Percentiles rank a stretch among this genome's conserved stretches.
These are phyloP conservation scores for Pachypanchax playfairii DNA, from an alignment of 2,113 vertebrate species.

Conservation along the genomic window DNA sequence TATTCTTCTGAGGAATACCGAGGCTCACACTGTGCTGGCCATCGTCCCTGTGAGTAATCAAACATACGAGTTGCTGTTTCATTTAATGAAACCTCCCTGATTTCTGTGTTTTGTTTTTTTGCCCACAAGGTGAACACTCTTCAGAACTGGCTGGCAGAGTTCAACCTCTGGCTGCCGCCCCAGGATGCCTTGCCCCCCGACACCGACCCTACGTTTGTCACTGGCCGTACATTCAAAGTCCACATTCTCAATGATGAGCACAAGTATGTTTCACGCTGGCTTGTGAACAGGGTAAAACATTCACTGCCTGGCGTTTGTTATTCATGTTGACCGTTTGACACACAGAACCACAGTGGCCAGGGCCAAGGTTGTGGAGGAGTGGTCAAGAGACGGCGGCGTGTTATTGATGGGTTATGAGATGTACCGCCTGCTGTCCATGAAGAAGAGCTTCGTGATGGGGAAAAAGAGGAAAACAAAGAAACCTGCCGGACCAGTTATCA, in stretches of 20 bases:
- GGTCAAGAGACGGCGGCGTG: slow-evolving; percentile 92
- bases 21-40: slow-evolving; percentile 94
- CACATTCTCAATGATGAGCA: slow-evolving; percentile 97
- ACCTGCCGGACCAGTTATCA: slow-evolving; percentile 93
- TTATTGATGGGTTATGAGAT: slow-evolving; percentile 99
- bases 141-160: slow-evolving; percentile 97
- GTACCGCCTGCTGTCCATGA: slow-evolving; percentile 97
- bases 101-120: neutral
- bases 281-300: neutral
- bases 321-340: slow-evolving; percentile 19
- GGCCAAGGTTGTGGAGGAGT: slow-evolving; percentile 95
- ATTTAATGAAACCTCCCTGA: neutral
- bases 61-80: neutral
- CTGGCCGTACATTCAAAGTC: slow-evolving; percentile 90
- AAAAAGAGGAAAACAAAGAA: slow-evolving; percentile 98
- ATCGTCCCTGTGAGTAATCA: slow-evolving; percentile 92
- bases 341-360: slow-evolving; percentile 90
- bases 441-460: slow-evolving; percentile 95
- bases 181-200: slow-evolving; percentile 87
- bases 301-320: neutral
- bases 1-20: slow-evolving; percentile 91
- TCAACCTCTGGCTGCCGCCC: slow-evolving; percentile 95
- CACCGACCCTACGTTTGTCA: slow-evolving; percentile 82
- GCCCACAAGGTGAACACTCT: slow-evolving; percentile 91
- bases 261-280: slow-evolving; percentile 83